phyloP scores from a whole-genome alignment of 2,888 invertebrate species.

The Gisinianus flammeolus region DNA sequence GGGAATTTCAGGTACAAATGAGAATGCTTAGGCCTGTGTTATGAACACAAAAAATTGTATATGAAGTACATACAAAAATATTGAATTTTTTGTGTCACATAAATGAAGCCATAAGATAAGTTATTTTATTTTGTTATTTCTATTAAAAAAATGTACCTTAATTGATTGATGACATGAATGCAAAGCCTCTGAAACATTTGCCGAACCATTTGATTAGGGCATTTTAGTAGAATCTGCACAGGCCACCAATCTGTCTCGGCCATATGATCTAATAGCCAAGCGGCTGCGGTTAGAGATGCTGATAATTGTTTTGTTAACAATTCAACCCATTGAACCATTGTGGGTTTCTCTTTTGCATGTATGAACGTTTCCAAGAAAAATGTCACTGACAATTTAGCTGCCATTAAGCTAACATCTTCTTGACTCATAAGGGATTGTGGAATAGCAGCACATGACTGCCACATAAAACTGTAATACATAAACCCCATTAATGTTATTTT shows the following conservation, averaged over 20 bases:
- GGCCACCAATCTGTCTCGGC: conserved; percentile 95
- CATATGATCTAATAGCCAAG: conserved; percentile 94
- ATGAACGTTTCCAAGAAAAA: conserved; percentile 97
- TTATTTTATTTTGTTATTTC: no score
- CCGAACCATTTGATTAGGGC: conserved; percentile 95
- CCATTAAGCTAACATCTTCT: conserved; percentile 80
- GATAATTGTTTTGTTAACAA: conserved; percentile 93
- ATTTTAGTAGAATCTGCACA: conserved; percentile 85
- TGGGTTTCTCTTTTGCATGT: conserved; percentile 96
- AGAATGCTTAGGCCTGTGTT: conserved; percentile 68
- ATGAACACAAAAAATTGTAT: conserved; percentile 17
- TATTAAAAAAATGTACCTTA: conserved; percentile 67
- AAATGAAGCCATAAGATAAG: no score
- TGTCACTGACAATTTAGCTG: conserved; percentile 86
- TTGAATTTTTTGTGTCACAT: no score
- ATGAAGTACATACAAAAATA: neutral
- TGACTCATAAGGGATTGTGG: conserved; percentile 84
- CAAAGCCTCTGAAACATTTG: conserved; percentile 96
- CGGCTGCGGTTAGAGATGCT: conserved; percentile 83
- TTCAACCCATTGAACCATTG: conserved; percentile 97
- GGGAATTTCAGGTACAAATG: conserved; percentile 69
- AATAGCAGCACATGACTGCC: conserved; percentile 92
- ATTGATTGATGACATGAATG: conserved; percentile 90
- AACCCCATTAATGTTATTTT: no score
- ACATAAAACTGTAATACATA: conserved; percentile 90